These are phyloP conservation scores for Callithrix jacchus DNA, from an alignment of 2,113 vertebrate genomes.

Conservation along the genomic window DNA sequence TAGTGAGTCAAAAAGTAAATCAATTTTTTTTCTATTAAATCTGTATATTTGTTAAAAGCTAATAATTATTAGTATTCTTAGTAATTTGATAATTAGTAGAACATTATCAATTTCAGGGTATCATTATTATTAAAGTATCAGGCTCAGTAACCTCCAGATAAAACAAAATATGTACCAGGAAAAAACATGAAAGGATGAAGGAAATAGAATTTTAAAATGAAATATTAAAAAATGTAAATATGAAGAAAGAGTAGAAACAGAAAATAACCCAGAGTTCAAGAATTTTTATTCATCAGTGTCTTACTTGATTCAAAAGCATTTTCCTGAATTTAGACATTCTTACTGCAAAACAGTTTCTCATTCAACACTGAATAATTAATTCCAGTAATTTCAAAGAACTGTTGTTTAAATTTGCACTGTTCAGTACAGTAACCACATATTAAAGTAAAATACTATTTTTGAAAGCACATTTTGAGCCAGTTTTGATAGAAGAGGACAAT, in stretches of 20 bases:
- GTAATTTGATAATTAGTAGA: constrained; percentile 19
- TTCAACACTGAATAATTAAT: not conserved
- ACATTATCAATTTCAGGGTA: not conserved
- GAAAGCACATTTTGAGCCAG: not conserved
- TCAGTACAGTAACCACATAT: no score
- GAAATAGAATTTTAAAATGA: not conserved
- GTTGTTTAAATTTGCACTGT: not conserved
- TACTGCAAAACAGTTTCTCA: not conserved
- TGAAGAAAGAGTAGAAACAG: not conserved
- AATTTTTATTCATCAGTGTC: not conserved
- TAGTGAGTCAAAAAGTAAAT: not conserved
- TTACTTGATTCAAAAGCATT: constrained; percentile 22
- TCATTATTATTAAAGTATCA: not conserved
- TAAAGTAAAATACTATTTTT: no score
- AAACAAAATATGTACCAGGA: not conserved
- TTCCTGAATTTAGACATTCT: not conserved
- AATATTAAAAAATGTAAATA: not conserved
- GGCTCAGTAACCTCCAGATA: not conserved
- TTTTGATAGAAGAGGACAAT: not conserved
- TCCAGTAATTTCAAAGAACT: not conserved
- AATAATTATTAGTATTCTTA: not conserved
- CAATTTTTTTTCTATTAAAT: not conserved
- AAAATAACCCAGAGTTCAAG: not conserved
- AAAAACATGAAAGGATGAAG: not conserved
- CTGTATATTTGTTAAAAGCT: not conserved